Conservation (phyloP, 2,888 invertebrate genomes). For the Willowsia nigromaculata region DNA sequence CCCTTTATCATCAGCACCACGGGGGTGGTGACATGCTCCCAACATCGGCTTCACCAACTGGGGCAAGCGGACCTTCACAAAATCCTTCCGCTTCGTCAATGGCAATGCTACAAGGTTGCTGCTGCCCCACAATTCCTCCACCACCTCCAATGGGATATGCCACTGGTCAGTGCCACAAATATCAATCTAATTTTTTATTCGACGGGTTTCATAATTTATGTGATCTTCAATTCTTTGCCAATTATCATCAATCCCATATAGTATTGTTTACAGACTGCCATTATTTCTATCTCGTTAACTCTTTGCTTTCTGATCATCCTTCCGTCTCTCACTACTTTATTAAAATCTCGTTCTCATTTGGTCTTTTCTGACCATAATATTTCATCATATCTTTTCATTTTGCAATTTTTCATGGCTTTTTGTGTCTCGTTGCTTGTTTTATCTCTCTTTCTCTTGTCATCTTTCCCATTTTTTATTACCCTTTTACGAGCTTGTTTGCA, state of each 20-base stretch:
- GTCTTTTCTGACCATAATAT: not conserved
- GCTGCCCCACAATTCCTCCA: conserved; percentile 56
- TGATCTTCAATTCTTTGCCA: not conserved
- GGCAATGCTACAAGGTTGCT: conserved; percentile 44
- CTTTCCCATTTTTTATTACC: conserved; percentile 50
- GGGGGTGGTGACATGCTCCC: conserved; percentile 17
- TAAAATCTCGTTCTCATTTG: not conserved
- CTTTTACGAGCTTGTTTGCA: conserved; percentile 32
- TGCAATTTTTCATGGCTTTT: conserved; percentile 54
- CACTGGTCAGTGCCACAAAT: conserved; percentile 38
- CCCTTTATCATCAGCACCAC: conserved; percentile 47
- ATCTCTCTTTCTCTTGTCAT: conserved; percentile 54
- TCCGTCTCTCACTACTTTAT: not conserved
- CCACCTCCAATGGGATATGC: conserved; percentile 55
- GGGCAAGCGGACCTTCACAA: not conserved
- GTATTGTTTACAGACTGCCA: not conserved
- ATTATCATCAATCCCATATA: not conserved
- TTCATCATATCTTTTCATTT: conserved; percentile 8
- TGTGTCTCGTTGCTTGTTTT: conserved; percentile 4
- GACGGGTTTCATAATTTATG: not conserved
- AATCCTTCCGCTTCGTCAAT: conserved; percentile 5
- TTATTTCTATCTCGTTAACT: not conserved
- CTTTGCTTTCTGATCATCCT: not conserved
- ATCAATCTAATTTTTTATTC: not conserved
- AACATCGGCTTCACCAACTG: conserved; percentile 29